phyloP scores from a whole-genome alignment of 2,797 vertebrate genomes.

The Chiloscyllium punctatum region DNA sequence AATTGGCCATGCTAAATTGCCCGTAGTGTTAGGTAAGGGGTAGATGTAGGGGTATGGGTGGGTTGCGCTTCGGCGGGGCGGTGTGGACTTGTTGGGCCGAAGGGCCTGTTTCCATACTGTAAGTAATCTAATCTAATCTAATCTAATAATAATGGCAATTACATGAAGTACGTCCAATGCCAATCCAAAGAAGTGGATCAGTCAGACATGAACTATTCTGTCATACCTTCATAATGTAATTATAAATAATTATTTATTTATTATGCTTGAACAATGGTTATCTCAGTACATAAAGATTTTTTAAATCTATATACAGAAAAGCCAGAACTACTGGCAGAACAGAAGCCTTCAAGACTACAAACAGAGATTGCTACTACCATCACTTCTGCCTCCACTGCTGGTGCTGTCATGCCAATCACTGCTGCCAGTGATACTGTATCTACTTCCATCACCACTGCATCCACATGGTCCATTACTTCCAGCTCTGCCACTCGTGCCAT shows the following conservation, averaged over 20 bases:
- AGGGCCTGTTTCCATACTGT: too few species aligned
- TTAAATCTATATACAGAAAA: slow-evolving; percentile 14
- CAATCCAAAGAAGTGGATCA: not conserved
- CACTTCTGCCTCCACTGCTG: not conserved
- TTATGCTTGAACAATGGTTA: not conserved
- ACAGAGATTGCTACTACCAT: not conserved
- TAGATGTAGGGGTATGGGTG: too few species aligned
- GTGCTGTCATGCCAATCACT: not conserved
- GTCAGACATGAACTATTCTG: not conserved
- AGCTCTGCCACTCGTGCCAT: not conserved
- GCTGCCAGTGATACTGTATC: not conserved
- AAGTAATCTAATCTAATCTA: too few species aligned
- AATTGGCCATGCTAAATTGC: too few species aligned
- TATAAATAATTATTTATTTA: not conserved
- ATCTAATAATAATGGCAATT: not conserved
- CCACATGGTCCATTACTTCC: not conserved
- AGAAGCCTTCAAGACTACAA: not conserved
- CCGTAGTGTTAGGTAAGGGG: too few species aligned
- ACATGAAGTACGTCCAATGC: not conserved
- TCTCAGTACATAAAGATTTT: slow-evolving; percentile 10
- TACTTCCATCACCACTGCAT: not conserved
- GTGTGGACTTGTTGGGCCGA: too few species aligned
- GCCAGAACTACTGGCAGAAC: not conserved
- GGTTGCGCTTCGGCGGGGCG: too few species aligned
- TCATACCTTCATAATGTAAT: not conserved